Evolutionary conservation across 2,113 vertebrate genomes (phyloP).

Genomic region (Eulacestoma nigropectus): DNA sequence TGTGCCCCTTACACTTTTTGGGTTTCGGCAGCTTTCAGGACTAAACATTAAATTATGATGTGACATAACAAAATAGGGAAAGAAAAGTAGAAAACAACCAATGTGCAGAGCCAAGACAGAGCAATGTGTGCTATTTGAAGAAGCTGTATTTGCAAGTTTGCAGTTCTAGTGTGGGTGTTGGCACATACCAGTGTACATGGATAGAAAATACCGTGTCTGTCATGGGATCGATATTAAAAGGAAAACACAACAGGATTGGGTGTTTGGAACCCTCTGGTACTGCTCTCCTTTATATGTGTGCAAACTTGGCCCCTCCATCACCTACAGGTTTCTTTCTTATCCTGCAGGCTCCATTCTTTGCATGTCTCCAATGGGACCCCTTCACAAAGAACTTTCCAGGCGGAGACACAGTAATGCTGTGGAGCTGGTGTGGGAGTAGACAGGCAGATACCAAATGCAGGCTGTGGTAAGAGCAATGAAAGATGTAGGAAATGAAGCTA

Average conservation of each 20-base stretch:
- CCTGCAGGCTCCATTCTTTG: accelerated
- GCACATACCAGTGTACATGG: not conserved
- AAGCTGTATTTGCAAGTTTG: not conserved
- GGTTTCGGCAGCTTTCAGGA: not conserved
- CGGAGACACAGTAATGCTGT: accelerated
- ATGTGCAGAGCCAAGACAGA: not conserved
- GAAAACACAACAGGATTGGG: not conserved
- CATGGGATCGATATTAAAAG: accelerated
- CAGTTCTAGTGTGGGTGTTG: not conserved
- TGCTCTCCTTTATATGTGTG: not conserved
- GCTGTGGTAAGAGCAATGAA: not conserved
- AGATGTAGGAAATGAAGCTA: not conserved
- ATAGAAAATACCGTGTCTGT: not conserved
- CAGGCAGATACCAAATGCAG: not conserved
- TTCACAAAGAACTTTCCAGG: not conserved
- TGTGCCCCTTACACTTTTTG: not conserved
- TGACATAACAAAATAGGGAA: not conserved
- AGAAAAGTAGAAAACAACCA: not conserved
- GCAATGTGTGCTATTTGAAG: not conserved
- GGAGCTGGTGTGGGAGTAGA: not conserved
- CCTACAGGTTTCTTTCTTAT: not conserved
- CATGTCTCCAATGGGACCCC: accelerated
- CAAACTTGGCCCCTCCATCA: not conserved
- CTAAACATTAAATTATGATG: not conserved
- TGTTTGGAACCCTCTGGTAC: not conserved